A percentile compares a stretch with the other conserved stretches of the same genome.
These are phyloP conservation scores for Pelodiscus sinensis DNA, from an alignment of 2,113 vertebrate species.

Conservation along the genomic window DNA sequence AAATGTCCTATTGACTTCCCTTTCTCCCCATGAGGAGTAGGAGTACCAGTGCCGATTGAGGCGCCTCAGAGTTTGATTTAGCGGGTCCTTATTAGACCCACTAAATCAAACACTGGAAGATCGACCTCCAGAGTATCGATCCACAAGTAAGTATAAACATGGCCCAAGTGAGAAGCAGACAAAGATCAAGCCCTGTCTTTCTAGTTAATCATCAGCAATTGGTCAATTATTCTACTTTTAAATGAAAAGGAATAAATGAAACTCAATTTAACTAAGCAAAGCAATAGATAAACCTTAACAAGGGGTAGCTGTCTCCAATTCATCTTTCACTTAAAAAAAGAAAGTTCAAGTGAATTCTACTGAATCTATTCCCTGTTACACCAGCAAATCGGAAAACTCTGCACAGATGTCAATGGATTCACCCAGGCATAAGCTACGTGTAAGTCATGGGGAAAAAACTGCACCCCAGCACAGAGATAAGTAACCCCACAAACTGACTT, in stretches of 20 bases:
- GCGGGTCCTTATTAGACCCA: too few species aligned
- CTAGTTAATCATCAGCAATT: slow-evolving; percentile 44
- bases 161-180: slow-evolving; percentile 23
- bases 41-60: too few species aligned
- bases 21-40: too few species aligned
- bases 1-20: too few species aligned
- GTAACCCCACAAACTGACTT: neutral
- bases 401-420: neutral
- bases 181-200: slow-evolving; percentile 39
- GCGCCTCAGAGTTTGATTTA: too few species aligned
- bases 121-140: too few species aligned
- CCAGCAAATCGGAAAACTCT: neutral
- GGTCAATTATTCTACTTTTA: slow-evolving; percentile 39
- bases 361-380: neutral
- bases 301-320: neutral
- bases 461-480: neutral
- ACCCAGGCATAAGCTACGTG: neutral
- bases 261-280: slow-evolving; percentile 2
- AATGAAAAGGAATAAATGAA: slow-evolving; percentile 1
- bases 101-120: too few species aligned
- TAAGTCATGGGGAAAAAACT: neutral
- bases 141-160: too few species aligned
- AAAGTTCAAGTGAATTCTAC: slow-evolving; percentile 7
- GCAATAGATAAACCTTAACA: slow-evolving; percentile 13
- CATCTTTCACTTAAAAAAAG: slow-evolving; percentile 40